A percentile compares a stretch with the other conserved stretches of the same genome.
Evolutionary conservation across 23 tunicate genomes (phyloP).

Genomic region (Botrylloides violaceus): DNA sequence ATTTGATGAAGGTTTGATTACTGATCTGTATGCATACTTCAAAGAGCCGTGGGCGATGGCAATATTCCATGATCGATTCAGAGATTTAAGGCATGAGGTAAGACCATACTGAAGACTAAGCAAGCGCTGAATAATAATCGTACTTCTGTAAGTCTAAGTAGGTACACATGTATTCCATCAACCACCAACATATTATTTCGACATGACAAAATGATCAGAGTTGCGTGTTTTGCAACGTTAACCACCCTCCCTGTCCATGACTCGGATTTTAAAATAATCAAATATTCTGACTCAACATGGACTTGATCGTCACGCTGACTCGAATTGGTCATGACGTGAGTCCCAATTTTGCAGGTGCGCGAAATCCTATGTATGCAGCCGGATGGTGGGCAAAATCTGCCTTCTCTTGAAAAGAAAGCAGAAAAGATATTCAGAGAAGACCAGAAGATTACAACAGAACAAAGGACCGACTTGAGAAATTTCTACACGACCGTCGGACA

Average conservation of each 20-base stretch:
- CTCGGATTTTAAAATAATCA: no score
- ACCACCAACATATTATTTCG: no score
- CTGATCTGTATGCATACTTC: slow-evolving; percentile 64
- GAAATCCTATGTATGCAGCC: slow-evolving; percentile 50
- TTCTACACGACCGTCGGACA: slow-evolving; percentile 43
- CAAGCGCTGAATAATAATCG: no score
- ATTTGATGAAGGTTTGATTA: slow-evolving; percentile 58
- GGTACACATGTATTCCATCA: no score
- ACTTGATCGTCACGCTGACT: no score
- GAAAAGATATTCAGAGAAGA: slow-evolving; percentile 80
- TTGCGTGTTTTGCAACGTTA: no score
- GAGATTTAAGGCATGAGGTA: slow-evolving; percentile 89
- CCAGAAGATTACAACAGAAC: slow-evolving; percentile 30
- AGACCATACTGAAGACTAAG: no score
- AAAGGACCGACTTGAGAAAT: slow-evolving; percentile 35
- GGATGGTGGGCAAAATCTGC: slow-evolving; percentile 43
- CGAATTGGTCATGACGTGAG: no score
- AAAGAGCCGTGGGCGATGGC: slow-evolving; percentile 71
- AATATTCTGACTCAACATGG: no score
- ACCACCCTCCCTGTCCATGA: no score
- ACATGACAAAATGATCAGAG: no score
- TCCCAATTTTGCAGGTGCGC: slow-evolving; percentile 74
- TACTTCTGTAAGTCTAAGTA: no score
- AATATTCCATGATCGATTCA: slow-evolving; percentile 88
- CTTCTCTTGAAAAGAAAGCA: slow-evolving; percentile 62